A percentile compares a stretch with the other conserved stretches of the same genome.
phyloP scores from a whole-genome alignment of 2,797 vertebrate genomes.

The Lagorchestes hirsutus region DNA sequence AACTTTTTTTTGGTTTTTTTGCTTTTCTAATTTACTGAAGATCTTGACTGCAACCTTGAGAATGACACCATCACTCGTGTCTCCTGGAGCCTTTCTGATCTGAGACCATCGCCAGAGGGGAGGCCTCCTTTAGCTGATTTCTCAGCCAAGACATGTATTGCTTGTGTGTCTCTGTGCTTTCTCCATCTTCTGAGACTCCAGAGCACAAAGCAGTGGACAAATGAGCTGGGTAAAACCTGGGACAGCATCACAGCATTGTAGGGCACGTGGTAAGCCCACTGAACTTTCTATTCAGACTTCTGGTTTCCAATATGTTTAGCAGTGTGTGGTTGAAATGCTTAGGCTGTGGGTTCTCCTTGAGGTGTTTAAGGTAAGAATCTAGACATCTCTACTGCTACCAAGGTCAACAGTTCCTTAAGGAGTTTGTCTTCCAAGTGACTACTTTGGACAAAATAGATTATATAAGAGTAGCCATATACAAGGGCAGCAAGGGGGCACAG shows the following conservation, averaged over 20 bases:
- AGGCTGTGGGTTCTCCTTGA: not conserved
- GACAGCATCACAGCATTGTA: not conserved
- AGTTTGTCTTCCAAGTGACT: not conserved
- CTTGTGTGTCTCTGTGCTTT: not conserved
- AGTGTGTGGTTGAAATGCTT: not conserved
- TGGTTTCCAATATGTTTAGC: not conserved
- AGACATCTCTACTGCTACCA: not conserved
- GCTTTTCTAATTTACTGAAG: not conserved
- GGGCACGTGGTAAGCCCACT: not conserved
- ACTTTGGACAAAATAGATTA: not conserved
- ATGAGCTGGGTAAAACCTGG: not conserved
- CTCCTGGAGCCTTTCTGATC: not conserved
- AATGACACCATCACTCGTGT: not conserved
- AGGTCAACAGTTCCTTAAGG: not conserved
- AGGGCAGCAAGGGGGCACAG: not conserved
- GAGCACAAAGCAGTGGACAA: not conserved
- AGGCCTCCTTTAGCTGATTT: not conserved
- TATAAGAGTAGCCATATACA: not conserved
- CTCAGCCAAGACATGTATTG: not conserved
- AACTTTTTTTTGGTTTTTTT: not conserved
- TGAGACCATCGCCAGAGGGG: not conserved
- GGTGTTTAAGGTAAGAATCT: not conserved
- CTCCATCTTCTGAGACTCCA: not conserved
- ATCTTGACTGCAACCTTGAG: not conserved
- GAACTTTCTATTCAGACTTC: not conserved